Evolutionary conservation across 2,797 vertebrate genomes (phyloP).

Genomic region (Danio jaintianensis): DNA sequence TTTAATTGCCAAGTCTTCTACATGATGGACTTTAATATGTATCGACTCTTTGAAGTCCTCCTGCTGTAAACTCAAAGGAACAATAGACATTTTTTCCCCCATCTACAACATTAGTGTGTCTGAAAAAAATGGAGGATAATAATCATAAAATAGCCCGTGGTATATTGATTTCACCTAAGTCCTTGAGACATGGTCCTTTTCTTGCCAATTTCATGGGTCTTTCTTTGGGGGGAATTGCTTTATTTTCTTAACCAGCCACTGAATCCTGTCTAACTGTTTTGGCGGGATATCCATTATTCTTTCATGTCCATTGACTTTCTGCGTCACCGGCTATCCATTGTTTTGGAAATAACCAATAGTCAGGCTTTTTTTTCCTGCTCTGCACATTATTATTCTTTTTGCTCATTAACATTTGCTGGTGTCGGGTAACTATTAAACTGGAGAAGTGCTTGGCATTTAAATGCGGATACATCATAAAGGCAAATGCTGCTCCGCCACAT

Average conservation of each 20-base stretch:
- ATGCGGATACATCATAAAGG: not conserved
- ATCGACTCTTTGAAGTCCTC: not conserved
- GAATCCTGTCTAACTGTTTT: conserved; percentile 28
- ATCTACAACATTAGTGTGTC: conserved; percentile 29
- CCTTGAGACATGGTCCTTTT: conserved; percentile 40
- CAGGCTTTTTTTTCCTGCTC: conserved; percentile 40
- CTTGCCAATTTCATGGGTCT: conserved; percentile 43
- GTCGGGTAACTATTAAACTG: conserved; percentile 30
- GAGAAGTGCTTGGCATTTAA: conserved; percentile 42
- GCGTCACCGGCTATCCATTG: conserved; percentile 21
- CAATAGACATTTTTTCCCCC: conserved; percentile 27
- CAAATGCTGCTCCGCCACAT: not conserved
- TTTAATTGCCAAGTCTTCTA: conserved; percentile 7
- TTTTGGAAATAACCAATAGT: conserved; percentile 44
- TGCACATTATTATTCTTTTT: conserved; percentile 53
- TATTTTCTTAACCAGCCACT: conserved; percentile 31
- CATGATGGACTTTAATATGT: conserved; percentile 25
- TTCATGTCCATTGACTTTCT: conserved; percentile 31
- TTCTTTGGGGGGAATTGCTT: conserved; percentile 33
- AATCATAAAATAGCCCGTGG: conserved; percentile 40
- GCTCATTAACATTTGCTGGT: conserved; percentile 57
- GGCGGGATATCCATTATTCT: conserved; percentile 27
- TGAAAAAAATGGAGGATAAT: conserved; percentile 39
- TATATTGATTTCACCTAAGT: conserved; percentile 44
- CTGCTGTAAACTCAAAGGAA: conserved; percentile 26